Conservation (phyloP, 1,140 invertebrate genomes). For the Magallana angulata region DNA sequence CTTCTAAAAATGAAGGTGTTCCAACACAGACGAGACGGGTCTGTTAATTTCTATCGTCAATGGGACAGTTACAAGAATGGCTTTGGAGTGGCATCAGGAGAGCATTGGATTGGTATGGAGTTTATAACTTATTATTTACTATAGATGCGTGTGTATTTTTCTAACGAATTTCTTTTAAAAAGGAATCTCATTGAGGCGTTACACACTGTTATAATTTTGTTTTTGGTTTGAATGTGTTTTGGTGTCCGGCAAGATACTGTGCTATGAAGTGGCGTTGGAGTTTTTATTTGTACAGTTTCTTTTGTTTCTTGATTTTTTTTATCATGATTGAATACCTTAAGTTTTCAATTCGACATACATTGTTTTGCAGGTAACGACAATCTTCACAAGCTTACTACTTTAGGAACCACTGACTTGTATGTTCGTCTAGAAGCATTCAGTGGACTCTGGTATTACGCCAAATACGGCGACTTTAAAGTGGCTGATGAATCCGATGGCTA, state of each 20-base stretch:
- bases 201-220: no score
- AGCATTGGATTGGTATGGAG: constrained; percentile 44
- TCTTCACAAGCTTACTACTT: neutral
- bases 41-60: neutral
- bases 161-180: neutral
- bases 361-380: neutral
- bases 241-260: no score
- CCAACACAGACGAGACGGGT: constrained; percentile 40
- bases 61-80: constrained; percentile 39
- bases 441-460: neutral
- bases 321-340: neutral
- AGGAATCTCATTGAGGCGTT: no score
- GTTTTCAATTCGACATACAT: neutral
- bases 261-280: no score
- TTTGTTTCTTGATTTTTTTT: neutral
- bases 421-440: neutral
- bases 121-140: neutral
- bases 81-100: constrained; percentile 25
- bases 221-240: no score
- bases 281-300: no score
- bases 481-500: neutral
- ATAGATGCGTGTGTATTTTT: neutral
- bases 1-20: neutral
- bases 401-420: neutral
- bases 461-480: neutral